phyloP scores from a whole-genome alignment of 2,888 invertebrate genomes.

The Catocala nupta region DNA sequence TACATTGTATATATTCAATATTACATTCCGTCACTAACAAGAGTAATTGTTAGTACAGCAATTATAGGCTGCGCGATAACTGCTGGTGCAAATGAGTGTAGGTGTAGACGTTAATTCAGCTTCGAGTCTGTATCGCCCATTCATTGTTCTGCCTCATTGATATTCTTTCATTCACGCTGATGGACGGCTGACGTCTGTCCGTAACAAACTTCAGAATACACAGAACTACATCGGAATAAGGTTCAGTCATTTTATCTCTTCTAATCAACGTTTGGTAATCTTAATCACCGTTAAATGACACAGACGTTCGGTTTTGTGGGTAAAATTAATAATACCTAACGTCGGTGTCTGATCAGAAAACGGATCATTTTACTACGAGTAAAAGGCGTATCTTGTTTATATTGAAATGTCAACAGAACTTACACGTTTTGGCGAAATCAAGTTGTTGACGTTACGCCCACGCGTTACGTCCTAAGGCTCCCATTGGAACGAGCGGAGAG shows the following conservation, averaged over 20 bases:
- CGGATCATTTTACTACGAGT: constrained; percentile 4
- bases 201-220: constrained; percentile 18
- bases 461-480: constrained; percentile 33
- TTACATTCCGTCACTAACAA: constrained; percentile 25
- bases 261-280: neutral
- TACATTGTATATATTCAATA: constrained; percentile 7
- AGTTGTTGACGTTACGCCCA: constrained; percentile 27
- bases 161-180: constrained; percentile 58
- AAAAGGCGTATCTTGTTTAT: constrained; percentile 12
- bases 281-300: neutral
- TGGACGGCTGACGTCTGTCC: constrained; percentile 16
- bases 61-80: constrained; percentile 51
- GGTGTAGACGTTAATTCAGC: constrained; percentile 52
- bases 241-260: neutral
- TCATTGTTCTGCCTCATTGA: constrained; percentile 65
- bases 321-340: constrained; percentile 10
- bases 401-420: constrained; percentile 20
- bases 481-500: constrained; percentile 22
- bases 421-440: constrained; percentile 15
- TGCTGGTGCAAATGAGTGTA: constrained; percentile 48
- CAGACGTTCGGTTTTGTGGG: neutral
- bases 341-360: constrained; percentile 2
- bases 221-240: neutral
- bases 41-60: constrained; percentile 39
- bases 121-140: constrained; percentile 60